phyloP scores from a whole-genome alignment of 2,113 vertebrate species.

The Gnathonemus echidnorhynchus region DNA sequence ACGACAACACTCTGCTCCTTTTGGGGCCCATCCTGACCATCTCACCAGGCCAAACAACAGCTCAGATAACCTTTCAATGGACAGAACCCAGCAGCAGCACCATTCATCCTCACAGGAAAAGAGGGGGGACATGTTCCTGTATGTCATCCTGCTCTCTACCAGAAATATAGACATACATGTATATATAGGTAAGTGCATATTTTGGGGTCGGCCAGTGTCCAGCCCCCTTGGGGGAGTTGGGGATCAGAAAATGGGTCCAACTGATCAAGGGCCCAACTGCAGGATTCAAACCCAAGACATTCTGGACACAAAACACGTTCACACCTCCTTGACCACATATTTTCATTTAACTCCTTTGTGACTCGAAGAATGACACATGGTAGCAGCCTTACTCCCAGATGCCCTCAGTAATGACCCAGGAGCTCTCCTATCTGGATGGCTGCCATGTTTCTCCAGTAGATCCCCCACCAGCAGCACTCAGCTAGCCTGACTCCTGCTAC shows the following conservation, averaged over 20 bases:
- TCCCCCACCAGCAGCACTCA: not conserved
- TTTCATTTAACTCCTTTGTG: not conserved
- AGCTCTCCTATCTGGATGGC: not conserved
- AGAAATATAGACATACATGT: not conserved
- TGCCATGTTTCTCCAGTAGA: not conserved
- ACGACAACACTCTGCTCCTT: not conserved
- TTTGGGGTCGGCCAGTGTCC: not conserved
- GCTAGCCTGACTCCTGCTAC: not conserved
- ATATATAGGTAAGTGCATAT: not conserved
- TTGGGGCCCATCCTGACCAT: not conserved
- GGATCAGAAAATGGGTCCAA: not conserved
- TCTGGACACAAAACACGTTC: not conserved
- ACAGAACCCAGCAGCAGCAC: not conserved
- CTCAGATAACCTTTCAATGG: not conserved
- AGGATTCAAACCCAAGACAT: not conserved
- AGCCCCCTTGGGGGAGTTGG: not conserved
- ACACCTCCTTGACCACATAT: not conserved
- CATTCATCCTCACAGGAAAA: not conserved
- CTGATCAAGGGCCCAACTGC: not conserved
- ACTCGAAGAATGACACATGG: not conserved
- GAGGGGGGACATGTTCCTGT: not conserved
- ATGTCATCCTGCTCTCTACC: not conserved
- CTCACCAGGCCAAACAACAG: not conserved
- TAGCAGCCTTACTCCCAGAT: not conserved
- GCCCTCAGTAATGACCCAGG: not conserved